Base-by-base conservation (phyloP, 1,140 invertebrate species). In the Monochamus saltuarius region DNA sequence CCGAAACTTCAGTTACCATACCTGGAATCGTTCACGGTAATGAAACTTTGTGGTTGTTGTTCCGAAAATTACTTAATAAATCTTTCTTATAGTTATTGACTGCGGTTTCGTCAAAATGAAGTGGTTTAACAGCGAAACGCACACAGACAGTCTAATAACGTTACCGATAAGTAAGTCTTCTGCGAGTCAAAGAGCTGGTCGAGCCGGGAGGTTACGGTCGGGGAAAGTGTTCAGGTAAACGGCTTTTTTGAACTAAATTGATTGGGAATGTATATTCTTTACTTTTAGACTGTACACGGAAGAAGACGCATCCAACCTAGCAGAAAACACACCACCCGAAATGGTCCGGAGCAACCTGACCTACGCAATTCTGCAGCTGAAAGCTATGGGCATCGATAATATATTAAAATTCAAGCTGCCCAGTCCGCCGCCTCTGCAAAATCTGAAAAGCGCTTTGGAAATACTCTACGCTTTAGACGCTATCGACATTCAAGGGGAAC, bases 91-190 rank as follows among this genome's bases (percentile, higher is more conserved):
- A 94, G 95, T 98, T 45, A 87, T 99, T 51, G 97, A 99, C 76
- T 89, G 92, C 79, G 97, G 97, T 1, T 99, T 96, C 80, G 92
- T 96, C n/a, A 99, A 99, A 81, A 75, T 97, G 49, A 88, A 91
- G 34, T 95, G 92, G 81, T 97, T 90, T 73, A 93, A 97, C 73
- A 82, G 88, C 0, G 83, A 87, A 29, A 89, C 91, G 11, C 88
- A 89, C 16, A 91, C 92, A 9, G 94, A 98, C 75, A 88, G 86
- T 50, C 76, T 99, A 2, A 84, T 95, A 8, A 83, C 92, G 2
- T 85, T 94, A 37, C 90, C 95, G 0, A 83, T 94, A 10, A 95
- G 94, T 1, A 87, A 90, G 80, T 92, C 94, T 7, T 94, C 93
- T 10, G 95, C 96, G 0, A 80, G 89, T 47, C 97, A 99, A 78